Evolutionary conservation across 2,888 invertebrate genomes (phyloP).

Genomic region (Piscicola geometra): DNA sequence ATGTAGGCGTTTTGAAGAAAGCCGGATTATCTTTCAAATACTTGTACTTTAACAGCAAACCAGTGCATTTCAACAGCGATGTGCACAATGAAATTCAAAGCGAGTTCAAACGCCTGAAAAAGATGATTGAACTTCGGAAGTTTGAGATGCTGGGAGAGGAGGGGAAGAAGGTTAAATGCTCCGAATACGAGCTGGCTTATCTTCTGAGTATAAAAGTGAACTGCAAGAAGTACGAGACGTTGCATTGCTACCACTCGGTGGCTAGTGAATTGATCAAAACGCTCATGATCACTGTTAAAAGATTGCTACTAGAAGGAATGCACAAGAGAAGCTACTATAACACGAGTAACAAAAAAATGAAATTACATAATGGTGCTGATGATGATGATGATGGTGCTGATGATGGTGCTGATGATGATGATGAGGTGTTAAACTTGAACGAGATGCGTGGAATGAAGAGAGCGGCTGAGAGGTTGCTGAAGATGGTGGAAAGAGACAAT

Average conservation of each 20-base stretch:
- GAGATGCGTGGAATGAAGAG: background rate
- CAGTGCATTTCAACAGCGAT: background rate
- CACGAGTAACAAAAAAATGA: too few relatives aligned
- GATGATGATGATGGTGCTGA: too few relatives aligned
- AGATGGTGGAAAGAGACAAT: background rate
- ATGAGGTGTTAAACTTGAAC: background rate
- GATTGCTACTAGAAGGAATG: background rate
- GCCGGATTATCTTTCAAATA: background rate
- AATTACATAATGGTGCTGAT: too few relatives aligned
- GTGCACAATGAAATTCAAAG: background rate
- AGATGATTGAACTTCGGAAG: background rate
- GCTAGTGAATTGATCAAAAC: background rate
- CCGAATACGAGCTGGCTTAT: background rate
- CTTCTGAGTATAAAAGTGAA: background rate
- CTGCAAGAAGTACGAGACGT: slow-evolving; percentile 5
- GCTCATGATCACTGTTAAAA: background rate
- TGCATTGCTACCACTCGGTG: background rate
- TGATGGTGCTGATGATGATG: background rate
- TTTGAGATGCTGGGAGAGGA: background rate
- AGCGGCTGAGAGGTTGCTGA: background rate
- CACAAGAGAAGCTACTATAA: background rate
- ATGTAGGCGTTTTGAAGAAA: background rate
- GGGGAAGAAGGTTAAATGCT: background rate
- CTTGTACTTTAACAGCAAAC: slow-evolving; percentile 30
- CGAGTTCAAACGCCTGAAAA: slow-evolving; percentile 9